Base-by-base conservation (phyloP, 1,140 invertebrate species). In the Nasonia vitripennis region DNA sequence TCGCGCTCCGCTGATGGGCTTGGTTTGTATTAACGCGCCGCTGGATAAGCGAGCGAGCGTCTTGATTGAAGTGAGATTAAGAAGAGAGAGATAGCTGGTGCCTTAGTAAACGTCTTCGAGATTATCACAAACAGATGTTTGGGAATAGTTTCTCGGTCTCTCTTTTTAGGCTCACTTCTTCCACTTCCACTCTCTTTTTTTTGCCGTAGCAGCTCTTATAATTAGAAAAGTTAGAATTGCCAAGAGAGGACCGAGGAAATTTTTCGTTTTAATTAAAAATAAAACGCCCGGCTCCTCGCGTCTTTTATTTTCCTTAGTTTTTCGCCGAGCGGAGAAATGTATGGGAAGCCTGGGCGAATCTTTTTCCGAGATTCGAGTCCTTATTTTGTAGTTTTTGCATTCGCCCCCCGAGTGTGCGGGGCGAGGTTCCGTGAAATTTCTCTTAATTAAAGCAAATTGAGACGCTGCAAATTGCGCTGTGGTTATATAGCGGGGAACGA, bases 51-150 rank as follows among this genome's bases (percentile, higher is more conserved):
- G 68, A 84, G 45, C n/a, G 75, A 84, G 83, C 23, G 73, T 20
- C 78, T 74, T 80, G 84, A 85, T 85, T 85, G 84, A 75, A 85
- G 84, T 81, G 31, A 85, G 51, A 80, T 75, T 85, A 80, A 85
- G 71, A 74, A 31, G 84, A 68, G 83, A 70, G 55, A 20, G 55
- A 62, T 5, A 48, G 27, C 48, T 83, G 34, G 34, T 4, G 3
- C 4, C 34, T 12, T 51, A n/a, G 11, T 78, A 78, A 84, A 78
- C 67, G 81, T 67, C 81, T 84, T 84, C 23, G 71, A 17, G 68
- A 85, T 80, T 68, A 85, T 85, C 55, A 85, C 78, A 85, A 85
- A 85, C 78, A 85, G 70, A 80, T 81, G 41, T 81, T 85, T 81
- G 20, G 68, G 37, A 85, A 81, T 75, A 85, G 48, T 80, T 85